Base-by-base conservation (phyloP, 1,140 invertebrate species). In the Sminthurides bifidus region DNA sequence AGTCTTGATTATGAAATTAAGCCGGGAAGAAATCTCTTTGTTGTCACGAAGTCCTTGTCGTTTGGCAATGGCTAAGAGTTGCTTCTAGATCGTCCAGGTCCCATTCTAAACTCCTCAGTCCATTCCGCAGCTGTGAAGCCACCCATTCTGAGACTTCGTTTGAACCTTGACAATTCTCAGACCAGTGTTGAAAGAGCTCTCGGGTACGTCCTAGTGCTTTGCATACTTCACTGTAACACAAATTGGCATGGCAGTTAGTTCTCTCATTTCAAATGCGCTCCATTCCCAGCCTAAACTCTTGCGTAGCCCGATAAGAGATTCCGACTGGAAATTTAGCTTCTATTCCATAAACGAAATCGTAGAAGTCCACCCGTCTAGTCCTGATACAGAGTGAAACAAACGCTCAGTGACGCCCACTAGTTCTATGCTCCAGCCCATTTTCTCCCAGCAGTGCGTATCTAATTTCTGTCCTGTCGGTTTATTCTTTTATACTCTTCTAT, bases 1-100 rank as follows among this genome's bases (percentile, higher is more conserved):
- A 59, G 63, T 65, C 48, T 65, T 65, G 55, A 65, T 65, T 37
- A 65, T 65, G 44, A 65, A 65, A 38, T 65, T 65, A 52, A 65
- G 63, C 52, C 63, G 61, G 53, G 56, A 65, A 46, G 63, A 65
- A 49, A 65, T 65, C 38, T 65, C 63, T 58, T 65, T 65, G 59
- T 65, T 65, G 40, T 65, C 63, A 37, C 63, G 48, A 46, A 65
- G 63, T 33, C 63, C 63, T 54, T 65, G 63, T 44, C 63, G 30
- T 59, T 65, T 65, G 41, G 63, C 59, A 59, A 64, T 64, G 27
- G 63, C 63, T n/a, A n/a, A 64, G 52, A 17, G 63, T 64, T 14
- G 63, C 63, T 43, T 64, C 63, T 6, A 64, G 31, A 33, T 64
- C 63, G 37, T 64, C 63, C 31, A 64, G 54, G 49, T 65, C 63